Percentiles rank a stretch among this genome's conserved stretches.
Conservation (phyloP, 2,888 invertebrate genomes). For the Aporophyla lueneburgensis region DNA sequence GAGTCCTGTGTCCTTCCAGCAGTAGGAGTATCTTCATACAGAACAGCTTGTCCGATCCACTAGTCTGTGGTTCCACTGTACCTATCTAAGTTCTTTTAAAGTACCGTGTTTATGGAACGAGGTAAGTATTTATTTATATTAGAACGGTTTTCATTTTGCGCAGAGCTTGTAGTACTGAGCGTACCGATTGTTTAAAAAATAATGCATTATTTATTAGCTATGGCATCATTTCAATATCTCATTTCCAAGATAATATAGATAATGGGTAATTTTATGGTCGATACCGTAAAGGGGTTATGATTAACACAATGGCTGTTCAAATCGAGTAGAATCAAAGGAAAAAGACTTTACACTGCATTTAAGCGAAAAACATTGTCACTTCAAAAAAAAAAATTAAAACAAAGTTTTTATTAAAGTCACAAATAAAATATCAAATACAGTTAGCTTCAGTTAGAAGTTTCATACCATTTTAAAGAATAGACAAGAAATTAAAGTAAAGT, state of each 20-base stretch:
- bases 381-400: no score
- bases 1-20: no score
- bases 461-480: no score
- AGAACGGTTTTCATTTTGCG: conserved; percentile 8
- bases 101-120: neutral
- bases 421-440: no score
- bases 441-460: no score
- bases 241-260: neutral
- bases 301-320: neutral
- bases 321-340: neutral
- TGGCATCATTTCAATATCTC: neutral
- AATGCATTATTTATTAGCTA: conserved; percentile 4
- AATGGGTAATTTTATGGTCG: conserved; percentile 2
- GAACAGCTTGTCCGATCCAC: neutral
- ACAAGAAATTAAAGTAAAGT: no score
- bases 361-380: no score
- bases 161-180: neutral
- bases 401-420: no score
- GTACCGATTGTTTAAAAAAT: neutral
- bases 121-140: conserved; percentile 19
- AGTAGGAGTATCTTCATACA: neutral
- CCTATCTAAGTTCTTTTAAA: conserved; percentile 13
- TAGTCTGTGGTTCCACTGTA: neutral
- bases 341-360: no score
- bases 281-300: neutral